phyloP scores from a whole-genome alignment of 2,888 invertebrate species.

The Plagiodera versicolora region DNA sequence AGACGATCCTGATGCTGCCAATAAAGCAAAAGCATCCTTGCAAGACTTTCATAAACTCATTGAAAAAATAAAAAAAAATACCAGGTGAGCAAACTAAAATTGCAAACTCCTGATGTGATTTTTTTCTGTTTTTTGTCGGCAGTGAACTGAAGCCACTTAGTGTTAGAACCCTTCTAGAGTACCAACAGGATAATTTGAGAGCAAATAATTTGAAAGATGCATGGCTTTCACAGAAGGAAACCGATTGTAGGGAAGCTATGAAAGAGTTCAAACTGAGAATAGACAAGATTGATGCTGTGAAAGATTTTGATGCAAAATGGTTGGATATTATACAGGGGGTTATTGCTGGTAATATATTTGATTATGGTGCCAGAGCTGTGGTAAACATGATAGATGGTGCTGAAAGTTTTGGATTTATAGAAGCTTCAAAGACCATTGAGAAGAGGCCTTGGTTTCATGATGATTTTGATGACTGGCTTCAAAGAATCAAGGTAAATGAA shows the following conservation, averaged over 20 bases:
- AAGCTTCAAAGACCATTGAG: constrained; percentile 83
- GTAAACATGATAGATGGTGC: constrained; percentile 78
- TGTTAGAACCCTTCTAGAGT: constrained; percentile 85
- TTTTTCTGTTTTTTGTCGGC: constrained; percentile 20
- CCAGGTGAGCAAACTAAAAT: constrained; percentile 76
- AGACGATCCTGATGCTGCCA: constrained; percentile 72
- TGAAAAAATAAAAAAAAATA: constrained; percentile 73
- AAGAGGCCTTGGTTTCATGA: constrained; percentile 91
- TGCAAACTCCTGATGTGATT: too few species aligned
- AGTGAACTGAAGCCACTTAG: constrained; percentile 71
- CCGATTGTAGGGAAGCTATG: constrained; percentile 84
- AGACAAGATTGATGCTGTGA: constrained; percentile 68
- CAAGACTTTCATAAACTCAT: constrained; percentile 80
- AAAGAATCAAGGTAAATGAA: constrained; percentile 63
- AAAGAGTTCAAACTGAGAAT: constrained; percentile 69
- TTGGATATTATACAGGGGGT: constrained; percentile 67
- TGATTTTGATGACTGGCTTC: constrained; percentile 80
- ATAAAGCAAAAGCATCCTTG: constrained; percentile 80
- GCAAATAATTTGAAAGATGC: constrained; percentile 93
- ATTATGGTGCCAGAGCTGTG: constrained; percentile 95
- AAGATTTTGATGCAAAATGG: constrained; percentile 63
- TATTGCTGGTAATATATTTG: constrained; percentile 91
- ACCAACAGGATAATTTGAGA: constrained; percentile 87
- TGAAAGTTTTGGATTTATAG: constrained; percentile 73
- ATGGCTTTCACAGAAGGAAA: constrained; percentile 79